Evolutionary conservation across 1,140 invertebrate genomes (phyloP).

Genomic region (Pogonognathellus flavescens): DNA sequence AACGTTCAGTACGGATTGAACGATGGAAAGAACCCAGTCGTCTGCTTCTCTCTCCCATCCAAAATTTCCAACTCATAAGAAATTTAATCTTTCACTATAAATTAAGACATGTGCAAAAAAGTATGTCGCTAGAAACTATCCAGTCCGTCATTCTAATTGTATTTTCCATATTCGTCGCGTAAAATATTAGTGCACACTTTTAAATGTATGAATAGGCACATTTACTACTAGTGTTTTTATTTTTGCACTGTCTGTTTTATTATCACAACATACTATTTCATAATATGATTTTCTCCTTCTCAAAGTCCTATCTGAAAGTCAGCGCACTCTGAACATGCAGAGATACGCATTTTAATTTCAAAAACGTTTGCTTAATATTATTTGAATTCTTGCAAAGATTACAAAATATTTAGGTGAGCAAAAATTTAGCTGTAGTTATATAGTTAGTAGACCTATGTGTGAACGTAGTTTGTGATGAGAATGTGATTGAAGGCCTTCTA

Average conservation of each 20-base stretch:
- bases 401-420: background rate
- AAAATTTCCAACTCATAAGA: constrained; percentile 62
- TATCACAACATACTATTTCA: background rate
- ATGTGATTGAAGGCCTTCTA: constrained; percentile 35
- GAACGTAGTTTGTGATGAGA: background rate
- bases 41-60: constrained; percentile 66
- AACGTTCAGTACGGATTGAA: constrained; percentile 66
- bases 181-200: background rate
- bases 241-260: constrained; percentile 2
- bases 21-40: constrained; percentile 60
- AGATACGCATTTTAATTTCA: background rate
- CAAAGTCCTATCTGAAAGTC: background rate
- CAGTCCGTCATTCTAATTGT: background rate
- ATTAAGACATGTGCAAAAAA: background rate
- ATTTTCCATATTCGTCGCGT: background rate
- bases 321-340: background rate
- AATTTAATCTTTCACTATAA: constrained; percentile 22
- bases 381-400: background rate
- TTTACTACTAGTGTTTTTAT: background rate
- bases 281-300: background rate
- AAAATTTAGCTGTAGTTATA: background rate
- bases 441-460: background rate
- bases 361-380: background rate
- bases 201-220: background rate
- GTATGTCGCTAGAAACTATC: background rate